phyloP scores from a whole-genome alignment of 2,113 vertebrate species.

The Nyctereutes procyonoides region DNA sequence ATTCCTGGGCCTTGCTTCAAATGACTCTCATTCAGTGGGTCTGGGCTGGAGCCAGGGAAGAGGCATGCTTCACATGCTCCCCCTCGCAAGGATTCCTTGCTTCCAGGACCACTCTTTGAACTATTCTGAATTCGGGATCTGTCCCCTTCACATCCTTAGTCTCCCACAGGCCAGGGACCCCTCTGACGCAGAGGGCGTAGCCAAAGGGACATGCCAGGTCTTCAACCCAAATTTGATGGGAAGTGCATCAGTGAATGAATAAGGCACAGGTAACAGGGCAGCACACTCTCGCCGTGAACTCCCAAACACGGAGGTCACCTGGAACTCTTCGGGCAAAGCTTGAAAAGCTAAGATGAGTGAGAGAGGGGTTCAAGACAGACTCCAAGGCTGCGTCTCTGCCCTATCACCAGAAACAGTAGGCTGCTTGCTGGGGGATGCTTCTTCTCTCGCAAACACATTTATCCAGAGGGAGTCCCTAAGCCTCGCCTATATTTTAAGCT shows the following conservation, averaged over 20 bases:
- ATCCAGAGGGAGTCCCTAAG: constrained; percentile 66
- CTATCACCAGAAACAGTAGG: constrained; percentile 3
- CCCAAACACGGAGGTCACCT: not conserved
- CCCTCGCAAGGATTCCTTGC: not conserved
- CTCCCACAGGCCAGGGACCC: not conserved
- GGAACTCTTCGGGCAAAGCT: not conserved
- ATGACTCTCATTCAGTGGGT: accelerated
- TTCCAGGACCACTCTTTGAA: not conserved
- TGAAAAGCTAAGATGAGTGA: not conserved
- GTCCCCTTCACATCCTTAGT: not conserved
- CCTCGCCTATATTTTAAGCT: constrained; percentile 77
- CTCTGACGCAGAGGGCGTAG: not conserved
- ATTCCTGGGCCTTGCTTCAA: not conserved
- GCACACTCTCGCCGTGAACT: accelerated
- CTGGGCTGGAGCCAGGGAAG: not conserved
- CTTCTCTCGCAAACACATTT: constrained; percentile 41
- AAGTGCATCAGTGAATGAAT: not conserved
- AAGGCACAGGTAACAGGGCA: accelerated
- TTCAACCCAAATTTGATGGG: not conserved
- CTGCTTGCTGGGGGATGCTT: constrained; percentile 9
- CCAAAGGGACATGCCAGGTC: not conserved
- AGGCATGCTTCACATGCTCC: accelerated
- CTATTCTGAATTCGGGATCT: not conserved
- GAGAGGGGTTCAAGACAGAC: not conserved
- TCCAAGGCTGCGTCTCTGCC: not conserved